Percentiles rank a stretch among this genome's conserved stretches.
phyloP scores from a whole-genome alignment of 2,113 vertebrate species.

The Ancistrus triradiatus region DNA sequence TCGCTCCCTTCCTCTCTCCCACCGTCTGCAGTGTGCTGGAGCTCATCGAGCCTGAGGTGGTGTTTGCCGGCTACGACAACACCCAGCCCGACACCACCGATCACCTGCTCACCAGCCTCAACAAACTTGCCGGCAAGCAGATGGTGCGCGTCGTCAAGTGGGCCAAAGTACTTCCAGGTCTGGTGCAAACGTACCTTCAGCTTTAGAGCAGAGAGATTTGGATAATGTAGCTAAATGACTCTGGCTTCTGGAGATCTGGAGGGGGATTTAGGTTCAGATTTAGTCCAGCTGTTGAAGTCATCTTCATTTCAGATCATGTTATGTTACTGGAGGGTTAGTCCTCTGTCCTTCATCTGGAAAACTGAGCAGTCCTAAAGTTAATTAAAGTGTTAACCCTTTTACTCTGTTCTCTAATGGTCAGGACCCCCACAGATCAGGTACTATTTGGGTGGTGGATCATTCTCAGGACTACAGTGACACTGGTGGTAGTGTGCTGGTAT shows the following conservation, averaged over 20 bases:
- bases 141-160: constrained; percentile 99
- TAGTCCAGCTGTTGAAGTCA: too few species aligned
- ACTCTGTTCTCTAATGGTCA: too few species aligned
- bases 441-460: too few species aligned
- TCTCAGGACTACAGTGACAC: too few species aligned
- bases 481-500: too few species aligned
- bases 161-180: constrained; percentile 99
- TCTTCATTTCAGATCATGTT: too few species aligned
- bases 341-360: too few species aligned
- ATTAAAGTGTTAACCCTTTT: too few species aligned
- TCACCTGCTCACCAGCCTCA: constrained; percentile 93
- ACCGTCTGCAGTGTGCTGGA: constrained; percentile 88
- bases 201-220: neutral
- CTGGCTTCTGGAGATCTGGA: neutral
- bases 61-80: constrained; percentile 90
- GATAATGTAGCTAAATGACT: neutral
- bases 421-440: too few species aligned
- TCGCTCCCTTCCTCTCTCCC: constrained; percentile 83
- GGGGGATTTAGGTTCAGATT: neutral
- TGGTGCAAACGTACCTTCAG: constrained; percentile 29
- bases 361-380: too few species aligned
- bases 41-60: constrained; percentile 91
- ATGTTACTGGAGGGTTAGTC: too few species aligned
- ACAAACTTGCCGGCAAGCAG: constrained; percentile 95
- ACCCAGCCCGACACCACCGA: constrained; percentile 88